A percentile compares a stretch with the other conserved stretches of the same genome.
These are phyloP conservation scores for Orthosia cruda DNA, from an alignment of 2,888 invertebrate genomes.

Conservation along the genomic window DNA sequence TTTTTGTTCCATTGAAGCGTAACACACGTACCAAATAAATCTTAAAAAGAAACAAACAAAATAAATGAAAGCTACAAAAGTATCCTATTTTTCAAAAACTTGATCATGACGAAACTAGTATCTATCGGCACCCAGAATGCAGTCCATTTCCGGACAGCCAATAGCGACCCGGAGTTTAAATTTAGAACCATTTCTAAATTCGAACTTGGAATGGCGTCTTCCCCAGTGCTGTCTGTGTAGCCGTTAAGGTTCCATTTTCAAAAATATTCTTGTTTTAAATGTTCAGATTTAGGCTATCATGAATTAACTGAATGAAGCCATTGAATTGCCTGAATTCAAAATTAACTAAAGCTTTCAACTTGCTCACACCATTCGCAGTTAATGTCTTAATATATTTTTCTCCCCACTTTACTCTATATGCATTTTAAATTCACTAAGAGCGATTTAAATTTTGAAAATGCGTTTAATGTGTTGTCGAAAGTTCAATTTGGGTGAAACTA, in stretches of 20 bases:
- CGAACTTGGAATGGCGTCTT: constrained; percentile 62
- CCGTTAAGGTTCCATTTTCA: constrained; percentile 65
- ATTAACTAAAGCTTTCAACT: constrained; percentile 57
- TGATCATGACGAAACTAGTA: constrained; percentile 70
- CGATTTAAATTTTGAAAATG: constrained; percentile 50
- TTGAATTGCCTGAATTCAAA: constrained; percentile 38
- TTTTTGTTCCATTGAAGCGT: constrained; percentile 40
- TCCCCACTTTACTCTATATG: constrained; percentile 44
- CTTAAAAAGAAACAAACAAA: constrained; percentile 43
- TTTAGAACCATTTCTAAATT: constrained; percentile 76
- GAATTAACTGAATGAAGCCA: constrained; percentile 54
- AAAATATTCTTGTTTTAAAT: constrained; percentile 45
- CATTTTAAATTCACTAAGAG: constrained; percentile 38
- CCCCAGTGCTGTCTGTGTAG: constrained; percentile 49
- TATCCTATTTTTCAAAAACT: constrained; percentile 58
- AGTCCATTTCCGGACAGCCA: constrained; percentile 79
- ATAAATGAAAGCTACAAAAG: constrained; percentile 31
- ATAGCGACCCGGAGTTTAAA: constrained; percentile 76
- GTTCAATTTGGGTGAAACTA: constrained; percentile 54
- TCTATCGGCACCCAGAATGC: constrained; percentile 75
- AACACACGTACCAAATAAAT: constrained; percentile 62
- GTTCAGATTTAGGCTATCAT: constrained; percentile 41
- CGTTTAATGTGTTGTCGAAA: constrained; percentile 44
- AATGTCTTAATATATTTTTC: constrained; percentile 58
- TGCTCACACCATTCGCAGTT: constrained; percentile 47